A percentile compares a stretch with the other conserved stretches of the same genome.
Conservation (phyloP, 2,113 vertebrate species). For the Alethe castanea region DNA sequence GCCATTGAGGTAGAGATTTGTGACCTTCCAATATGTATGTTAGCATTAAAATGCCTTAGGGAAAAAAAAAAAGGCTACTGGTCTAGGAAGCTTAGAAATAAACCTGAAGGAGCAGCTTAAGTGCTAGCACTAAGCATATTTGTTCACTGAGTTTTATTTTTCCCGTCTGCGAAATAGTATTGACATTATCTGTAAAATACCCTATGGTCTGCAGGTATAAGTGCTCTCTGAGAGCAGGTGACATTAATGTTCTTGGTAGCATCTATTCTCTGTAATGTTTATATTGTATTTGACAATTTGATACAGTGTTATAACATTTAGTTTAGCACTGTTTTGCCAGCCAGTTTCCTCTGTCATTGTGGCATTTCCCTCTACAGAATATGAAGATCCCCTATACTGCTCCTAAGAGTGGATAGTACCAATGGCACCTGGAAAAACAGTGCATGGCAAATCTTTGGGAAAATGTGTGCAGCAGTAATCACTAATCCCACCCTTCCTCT, state of each 20-base stretch:
- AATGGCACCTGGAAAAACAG: not conserved
- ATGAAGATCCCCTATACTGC: not conserved
- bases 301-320: not conserved
- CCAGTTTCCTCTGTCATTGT: not conserved
- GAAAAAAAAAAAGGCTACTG: not conserved
- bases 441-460: not conserved
- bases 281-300: not conserved
- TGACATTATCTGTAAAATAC: not conserved
- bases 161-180: not conserved
- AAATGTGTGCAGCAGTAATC: not conserved
- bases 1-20: not conserved
- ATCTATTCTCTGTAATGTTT: not conserved
- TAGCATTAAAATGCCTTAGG: not conserved
- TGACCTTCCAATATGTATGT: not conserved
- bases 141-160: not conserved
- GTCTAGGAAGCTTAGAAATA: not conserved
- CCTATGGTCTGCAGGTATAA: not conserved
- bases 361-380: not conserved
- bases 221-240: not conserved
- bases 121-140: not conserved
- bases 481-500: not conserved
- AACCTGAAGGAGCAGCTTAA: not conserved
- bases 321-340: not conserved
- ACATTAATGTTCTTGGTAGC: not conserved
- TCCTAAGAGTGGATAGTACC: not conserved